phyloP scores from a whole-genome alignment of 1,140 invertebrate genomes.

The Pteromalus puparum region DNA sequence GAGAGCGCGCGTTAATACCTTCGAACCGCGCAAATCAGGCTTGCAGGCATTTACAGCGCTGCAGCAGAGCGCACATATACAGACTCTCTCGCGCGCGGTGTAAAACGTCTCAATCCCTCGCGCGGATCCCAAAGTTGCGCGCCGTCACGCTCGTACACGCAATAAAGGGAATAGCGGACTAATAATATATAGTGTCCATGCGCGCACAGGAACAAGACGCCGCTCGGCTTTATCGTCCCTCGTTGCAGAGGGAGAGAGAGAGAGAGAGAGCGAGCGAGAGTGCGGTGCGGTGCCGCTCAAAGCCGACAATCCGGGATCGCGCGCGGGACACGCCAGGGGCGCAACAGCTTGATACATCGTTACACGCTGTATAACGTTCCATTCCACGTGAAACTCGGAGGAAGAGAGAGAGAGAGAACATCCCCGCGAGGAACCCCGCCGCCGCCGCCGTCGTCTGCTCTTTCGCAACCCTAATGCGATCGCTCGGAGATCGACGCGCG shows the following conservation, averaged over 20 bases:
- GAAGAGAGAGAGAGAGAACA: slow-evolving; percentile 1
- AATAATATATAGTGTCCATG: slow-evolving; percentile 74
- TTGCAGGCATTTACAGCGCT: slow-evolving; percentile 44
- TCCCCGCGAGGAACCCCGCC: slow-evolving; percentile 54
- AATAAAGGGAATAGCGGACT: slow-evolving; percentile 49
- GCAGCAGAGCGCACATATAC: not conserved
- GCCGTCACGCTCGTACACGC: slow-evolving; percentile 44
- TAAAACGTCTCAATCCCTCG: slow-evolving; percentile 52
- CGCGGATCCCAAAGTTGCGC: slow-evolving; percentile 26
- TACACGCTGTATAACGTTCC: slow-evolving; percentile 67
- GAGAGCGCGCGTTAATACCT: slow-evolving; percentile 33
- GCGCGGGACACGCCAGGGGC: slow-evolving; percentile 72
- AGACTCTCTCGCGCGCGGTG: slow-evolving; percentile 6
- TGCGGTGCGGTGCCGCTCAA: slow-evolving; percentile 66
- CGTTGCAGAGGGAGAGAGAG: slow-evolving; percentile 54
- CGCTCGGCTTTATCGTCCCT: slow-evolving; percentile 68
- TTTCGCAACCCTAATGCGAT: slow-evolving; percentile 56
- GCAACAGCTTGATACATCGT: slow-evolving; percentile 75
- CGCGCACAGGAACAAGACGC: slow-evolving; percentile 62
- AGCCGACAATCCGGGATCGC: slow-evolving; percentile 68
- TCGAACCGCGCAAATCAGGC: slow-evolving; percentile 49
- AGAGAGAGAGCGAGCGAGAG: not conserved
- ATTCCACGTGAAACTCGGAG: slow-evolving; percentile 5
- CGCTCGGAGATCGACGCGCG: slow-evolving; percentile 57
- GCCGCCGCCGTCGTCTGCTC: slow-evolving; percentile 32